Base-by-base conservation (phyloP, 2,113 vertebrate genomes). In the Alethe diademata region DNA sequence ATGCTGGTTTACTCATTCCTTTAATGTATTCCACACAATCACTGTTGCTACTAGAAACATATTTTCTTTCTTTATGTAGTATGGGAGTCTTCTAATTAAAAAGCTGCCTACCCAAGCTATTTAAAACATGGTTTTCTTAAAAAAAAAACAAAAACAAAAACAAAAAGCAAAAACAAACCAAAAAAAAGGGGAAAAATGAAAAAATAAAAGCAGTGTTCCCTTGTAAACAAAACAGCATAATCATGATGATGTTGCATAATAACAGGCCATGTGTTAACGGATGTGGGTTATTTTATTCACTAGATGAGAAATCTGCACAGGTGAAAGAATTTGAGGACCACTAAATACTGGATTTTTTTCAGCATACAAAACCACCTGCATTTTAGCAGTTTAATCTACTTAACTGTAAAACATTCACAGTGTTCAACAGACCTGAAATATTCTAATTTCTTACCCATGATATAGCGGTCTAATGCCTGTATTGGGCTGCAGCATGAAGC, bases 391-490 rank as follows among this genome's bases (percentile, higher is more conserved):
- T 62, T 78, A 70, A 91, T 81, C 69, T 90, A 85, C 74, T 84
- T 40, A 96, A 36, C 75, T 78, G 38, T 95, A 60, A 92, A 93
- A 89, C 22, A 73, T 70, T 96, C 90, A 90, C n/a, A 76, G 19
- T 66, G 65, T 78, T 97, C 66, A 97, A 61, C 61, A 67, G 91
- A 93, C 74, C 73, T 81, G 79, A 93, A 96, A 81, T 90, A 74
- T 45, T 93, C n/a, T 89, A 23, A 86, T 89, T 93, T 87, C 42
- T 84, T 94, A 82, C 12, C 45, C 60, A 17, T 76, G 38, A 31
- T 75, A 71, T 79, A 80, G 89, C 81, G 84, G 35, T 89, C 79
- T 87, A 87, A 94, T 78, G 74, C 19, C 13, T 70, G 26, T 70
- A 50, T 75, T 79, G 71, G 61, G 24, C 45, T 96, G 60, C 48